A percentile compares a stretch with the other conserved stretches of the same genome.
Conservation (phyloP, 37 sponge, comb jelly and placozoan species). For the Dysidea cf. avara region DNA sequence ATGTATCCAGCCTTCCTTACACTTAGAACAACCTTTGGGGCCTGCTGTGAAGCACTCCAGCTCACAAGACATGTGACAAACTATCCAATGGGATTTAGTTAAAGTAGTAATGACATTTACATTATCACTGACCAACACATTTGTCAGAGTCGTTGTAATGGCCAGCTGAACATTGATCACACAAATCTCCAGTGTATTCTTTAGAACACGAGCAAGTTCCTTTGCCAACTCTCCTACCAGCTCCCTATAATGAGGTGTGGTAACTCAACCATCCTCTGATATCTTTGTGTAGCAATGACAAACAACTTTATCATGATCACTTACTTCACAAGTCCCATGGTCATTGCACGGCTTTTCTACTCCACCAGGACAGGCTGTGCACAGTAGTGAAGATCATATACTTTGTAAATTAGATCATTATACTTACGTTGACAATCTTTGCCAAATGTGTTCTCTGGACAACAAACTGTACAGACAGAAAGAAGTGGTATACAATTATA, state of each 20-base stretch:
- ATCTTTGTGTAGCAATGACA: no score
- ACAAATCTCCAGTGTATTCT: constrained; percentile 79
- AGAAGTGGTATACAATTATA: no score
- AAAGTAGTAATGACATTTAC: not conserved
- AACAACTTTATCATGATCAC: no score
- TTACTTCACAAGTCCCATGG: constrained; percentile 78
- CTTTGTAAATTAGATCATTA: not conserved
- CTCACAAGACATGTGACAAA: constrained; percentile 71
- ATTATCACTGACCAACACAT: not conserved
- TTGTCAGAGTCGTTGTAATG: constrained; percentile 59
- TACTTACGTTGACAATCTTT: constrained; percentile 60
- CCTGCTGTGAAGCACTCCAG: constrained; percentile 57
- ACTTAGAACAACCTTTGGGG: constrained; percentile 54
- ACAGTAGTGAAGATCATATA: not conserved
- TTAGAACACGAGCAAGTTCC: constrained; percentile 70
- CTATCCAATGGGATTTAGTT: constrained; percentile 10
- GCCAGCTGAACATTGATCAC: constrained; percentile 53
- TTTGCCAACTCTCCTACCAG: constrained; percentile 62
- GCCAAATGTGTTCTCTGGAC: constrained; percentile 67
- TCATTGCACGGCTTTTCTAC: constrained; percentile 71
- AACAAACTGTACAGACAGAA: constrained; percentile 50
- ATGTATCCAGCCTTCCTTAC: constrained; percentile 59
- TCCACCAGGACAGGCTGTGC: constrained; percentile 81
- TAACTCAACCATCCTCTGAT: no score
- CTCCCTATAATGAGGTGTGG: constrained; percentile 43